Evolutionary conservation across 2,888 invertebrate species (phyloP).

Genomic region (Sarcophaga variegata): DNA sequence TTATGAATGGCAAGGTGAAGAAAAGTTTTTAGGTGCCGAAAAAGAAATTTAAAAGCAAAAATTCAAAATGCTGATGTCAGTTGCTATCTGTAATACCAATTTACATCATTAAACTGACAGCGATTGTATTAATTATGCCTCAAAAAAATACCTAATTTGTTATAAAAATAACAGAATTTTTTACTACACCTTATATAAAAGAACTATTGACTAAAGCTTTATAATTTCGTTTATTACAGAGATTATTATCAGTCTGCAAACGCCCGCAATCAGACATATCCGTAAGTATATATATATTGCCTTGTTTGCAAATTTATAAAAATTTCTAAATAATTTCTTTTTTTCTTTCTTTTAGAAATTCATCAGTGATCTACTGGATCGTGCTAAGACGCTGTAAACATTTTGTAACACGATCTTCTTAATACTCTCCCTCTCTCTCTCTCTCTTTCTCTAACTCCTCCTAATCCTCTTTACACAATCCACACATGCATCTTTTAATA

Average conservation of each 20-base stretch:
- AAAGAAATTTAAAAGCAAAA: too few species aligned
- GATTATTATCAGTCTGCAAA: slow-evolving; percentile 90
- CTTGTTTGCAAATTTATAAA: slow-evolving; percentile 9
- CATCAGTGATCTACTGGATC: slow-evolving; percentile 93
- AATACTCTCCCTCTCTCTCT: background rate
- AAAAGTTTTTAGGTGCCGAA: too few species aligned
- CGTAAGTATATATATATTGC: slow-evolving; percentile 83
- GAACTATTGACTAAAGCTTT: background rate
- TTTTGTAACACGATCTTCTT: background rate
- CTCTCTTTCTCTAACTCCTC: background rate
- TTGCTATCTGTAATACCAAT: too few species aligned
- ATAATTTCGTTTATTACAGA: slow-evolving; percentile 83
- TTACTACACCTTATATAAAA: too few species aligned
- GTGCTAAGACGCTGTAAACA: slow-evolving; percentile 90
- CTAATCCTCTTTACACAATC: background rate
- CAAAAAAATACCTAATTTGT: too few species aligned
- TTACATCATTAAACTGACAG: too few species aligned
- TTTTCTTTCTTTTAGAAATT: slow-evolving; percentile 88
- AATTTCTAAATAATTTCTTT: slow-evolving; percentile 41
- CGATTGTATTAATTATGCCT: too few species aligned
- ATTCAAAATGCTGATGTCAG: too few species aligned
- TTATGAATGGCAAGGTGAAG: too few species aligned
- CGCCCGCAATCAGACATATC: slow-evolving; percentile 93
- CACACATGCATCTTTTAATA: slow-evolving; percentile 61
- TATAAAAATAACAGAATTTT: too few species aligned